Evolutionary conservation across 1,140 invertebrate genomes (phyloP), one percentile per base, ranked within the genome.

Genomic region (Drosophila nigrodunni): DNA sequence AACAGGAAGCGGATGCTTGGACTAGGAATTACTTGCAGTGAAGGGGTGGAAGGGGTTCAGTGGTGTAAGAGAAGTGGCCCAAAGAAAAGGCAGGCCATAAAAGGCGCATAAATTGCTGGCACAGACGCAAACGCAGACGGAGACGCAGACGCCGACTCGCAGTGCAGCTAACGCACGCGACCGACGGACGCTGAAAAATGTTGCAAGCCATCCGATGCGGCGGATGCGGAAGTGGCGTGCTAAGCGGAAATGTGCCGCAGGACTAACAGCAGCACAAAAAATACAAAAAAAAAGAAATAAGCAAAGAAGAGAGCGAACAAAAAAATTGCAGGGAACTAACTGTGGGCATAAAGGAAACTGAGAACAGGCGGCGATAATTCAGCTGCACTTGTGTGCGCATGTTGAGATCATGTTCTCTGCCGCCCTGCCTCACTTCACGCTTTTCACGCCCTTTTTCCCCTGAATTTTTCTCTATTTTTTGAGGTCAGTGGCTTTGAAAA

Each of bases 1-100:
- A 88, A 89, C 83, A 88, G 83, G 83, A 88, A 88, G 66, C 83
- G 83, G 83, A 88, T 88, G 83, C 85, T 88, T 83, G 83, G 82
- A 89, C 85, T 83, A 74, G 77, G 73, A 81, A 88, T 83, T 82
- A 82, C 77, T 41, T 54, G 74, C 25, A 21, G 15, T 5, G 37
- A 30, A 13, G 34, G 18, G 30, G 9, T 2, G 21, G 7, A 11
- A 11, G 1, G 15, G 25, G 1, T 18, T 1, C 18, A 21, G 0
- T 3, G 0, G 15, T 9, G 18, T 9, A 13, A 39, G 52, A 39
- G 77, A 73, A 88, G 76, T 77, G 79, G 39, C 68, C 77, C 68
- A 88, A 73, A 61, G 65, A 80, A 80, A 74, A 54, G 62, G 72
- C 68, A 54, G 74, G 68, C 60, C 57, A 74, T 77, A 68, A 79